Base-by-base conservation (phyloP, 2,888 invertebrate species). In the Brachyopa scutellaris region DNA sequence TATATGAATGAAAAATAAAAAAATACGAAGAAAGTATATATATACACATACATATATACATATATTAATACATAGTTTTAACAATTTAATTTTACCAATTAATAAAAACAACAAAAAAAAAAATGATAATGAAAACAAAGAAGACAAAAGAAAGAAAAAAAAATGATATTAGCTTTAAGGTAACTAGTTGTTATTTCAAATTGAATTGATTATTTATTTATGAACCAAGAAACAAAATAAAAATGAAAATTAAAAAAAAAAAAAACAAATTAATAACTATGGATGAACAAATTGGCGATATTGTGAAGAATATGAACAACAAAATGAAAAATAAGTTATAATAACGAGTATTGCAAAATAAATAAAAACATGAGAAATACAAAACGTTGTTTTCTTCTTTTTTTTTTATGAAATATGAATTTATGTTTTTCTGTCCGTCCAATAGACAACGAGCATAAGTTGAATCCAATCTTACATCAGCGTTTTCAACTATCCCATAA, bases 161-260 rank as follows among this genome's bases (percentile, higher is more conserved):
- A 76, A 62, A 57, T 82, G 82, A 82, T 82, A 82, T 77, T 82
- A 82, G 82, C 36, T 45, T 82, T 82, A 82, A 82, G 74, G 70
- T 77, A 72, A 77, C 82, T 82, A 82, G 82, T 82, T 82, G 82
- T 82, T 82, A 82, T 82, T 82, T 82, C 82, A 82, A 82, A 82
- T 82, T 82, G 77, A 70, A 82, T 82, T 82, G 82, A 82, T 77
- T 82, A 82, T 82, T 82, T 82, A 82, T 82, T 82, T 82, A 82
- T 82, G 82, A 82, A 76, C 64, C 69, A 82, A 69, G 42, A 79
- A 64, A 38, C 64, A 61, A 31, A 38, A 62, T 55, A 66, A 57
- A 76, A 82, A 66, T 70, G 62, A 76, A 55, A n/a, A n/a, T n/a
- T n/a, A 66, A 82, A 69, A 38, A 79, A 64, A 38, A 73, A 61